Evolutionary conservation across 1,140 invertebrate species (phyloP), one percentile per base, ranked within the genome.

Genomic region (Drosophila prosaltans): DNA sequence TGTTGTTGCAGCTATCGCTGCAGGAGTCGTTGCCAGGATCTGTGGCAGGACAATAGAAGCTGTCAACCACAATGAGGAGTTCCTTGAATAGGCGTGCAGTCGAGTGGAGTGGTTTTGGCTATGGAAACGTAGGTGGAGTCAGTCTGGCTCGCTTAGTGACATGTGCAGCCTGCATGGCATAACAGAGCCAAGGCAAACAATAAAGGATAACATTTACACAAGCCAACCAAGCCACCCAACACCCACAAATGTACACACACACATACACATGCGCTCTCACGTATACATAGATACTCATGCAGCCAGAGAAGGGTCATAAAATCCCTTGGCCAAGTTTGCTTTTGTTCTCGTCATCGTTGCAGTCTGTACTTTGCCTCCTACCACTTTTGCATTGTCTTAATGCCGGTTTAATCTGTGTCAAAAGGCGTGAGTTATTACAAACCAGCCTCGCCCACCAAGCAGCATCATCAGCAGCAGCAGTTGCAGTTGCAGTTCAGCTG

Each of bases 341-440:
- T 59, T 59, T 59, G 57, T 59, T 32, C 57, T 59, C 57, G 57
- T 59, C 57, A 59, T 59, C 57, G 57, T 59, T 59, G 57, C 57
- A 59, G 57, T 59, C 57, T 45, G 59, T 61, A 43, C 59, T 26
- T 61, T 62, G 40, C 36, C 60, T 62, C 60, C 24, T 24, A 39
- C 45, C 57, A 59, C 36, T 32, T 9, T 39, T 39, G 57, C 57
- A 59, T 59, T 59, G 57, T 59, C 57, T 59, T 59, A 39, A 89
- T 88, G 84, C 84, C 78, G 84, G 80, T 77, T 88, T 88, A 89
- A 89, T 89, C 84, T 89, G 84, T 84, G 84, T 89, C 84, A 84
- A 89, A 89, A 89, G 84, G 85, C 84, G 80, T 89, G 85, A 88
- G 84, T 89, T 89, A 89, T 89, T 89, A 89, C 84, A 89, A 89